A percentile compares a stretch with the other conserved stretches of the same genome.
Conservation (phyloP, 2,888 invertebrate genomes). For the Tipula lateralis region DNA sequence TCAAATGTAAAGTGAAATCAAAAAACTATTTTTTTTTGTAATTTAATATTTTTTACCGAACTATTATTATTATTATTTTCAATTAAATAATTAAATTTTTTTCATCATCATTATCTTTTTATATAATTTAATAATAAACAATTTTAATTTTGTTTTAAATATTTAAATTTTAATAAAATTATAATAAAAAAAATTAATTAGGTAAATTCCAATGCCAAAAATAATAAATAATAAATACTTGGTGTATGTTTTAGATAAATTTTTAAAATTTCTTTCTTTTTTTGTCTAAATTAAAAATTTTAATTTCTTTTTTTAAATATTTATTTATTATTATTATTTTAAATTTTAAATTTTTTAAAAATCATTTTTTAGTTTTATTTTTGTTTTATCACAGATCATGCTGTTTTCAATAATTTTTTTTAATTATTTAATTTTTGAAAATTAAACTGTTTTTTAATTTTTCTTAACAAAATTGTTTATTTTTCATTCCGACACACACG, state of each 20-base stretch:
- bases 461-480: background rate
- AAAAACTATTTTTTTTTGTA: background rate
- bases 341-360: conserved; percentile 26
- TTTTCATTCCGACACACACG: background rate
- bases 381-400: conserved; percentile 29
- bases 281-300: conserved; percentile 12
- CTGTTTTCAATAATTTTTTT: conserved; percentile 26
- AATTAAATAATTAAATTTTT: background rate
- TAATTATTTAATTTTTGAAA: conserved; percentile 27
- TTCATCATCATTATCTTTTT: background rate
- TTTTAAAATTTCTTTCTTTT: conserved; percentile 25
- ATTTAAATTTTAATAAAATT: background rate
- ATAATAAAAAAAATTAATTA: background rate
- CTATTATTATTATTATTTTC: conserved; percentile 6
- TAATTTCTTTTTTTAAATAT: conserved; percentile 19
- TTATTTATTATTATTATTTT: conserved; percentile 25
- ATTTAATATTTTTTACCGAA: conserved; percentile 11
- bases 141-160: background rate
- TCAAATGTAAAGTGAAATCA: background rate
- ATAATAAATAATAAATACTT: background rate
- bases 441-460: conserved; percentile 2
- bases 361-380: conserved; percentile 25
- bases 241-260: conserved; percentile 19
- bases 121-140: background rate
- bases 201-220: conserved; percentile 13